Percentiles rank a stretch among this genome's conserved stretches.
phyloP scores from a whole-genome alignment of 1,140 invertebrate species.

The Meloidogyne chitwoodi region DNA sequence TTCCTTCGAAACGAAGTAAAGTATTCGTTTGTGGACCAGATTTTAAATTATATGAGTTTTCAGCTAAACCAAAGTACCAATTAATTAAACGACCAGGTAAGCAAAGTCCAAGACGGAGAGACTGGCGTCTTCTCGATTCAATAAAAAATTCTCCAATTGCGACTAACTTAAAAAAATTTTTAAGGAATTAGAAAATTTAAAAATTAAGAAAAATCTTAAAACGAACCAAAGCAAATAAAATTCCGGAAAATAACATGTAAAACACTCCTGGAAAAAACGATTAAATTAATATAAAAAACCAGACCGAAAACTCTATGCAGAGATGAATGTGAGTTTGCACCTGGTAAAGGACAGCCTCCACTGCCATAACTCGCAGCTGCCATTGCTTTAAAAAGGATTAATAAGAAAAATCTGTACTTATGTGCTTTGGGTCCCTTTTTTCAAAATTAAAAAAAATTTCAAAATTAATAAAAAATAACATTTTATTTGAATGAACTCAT shows the following conservation, averaged over 20 bases:
- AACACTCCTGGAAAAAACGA: conserved; percentile 35
- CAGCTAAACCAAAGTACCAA: background rate
- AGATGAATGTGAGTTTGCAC: conserved; percentile 24
- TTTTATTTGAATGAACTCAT: too few relatives aligned
- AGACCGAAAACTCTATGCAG: conserved; percentile 33
- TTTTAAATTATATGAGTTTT: background rate
- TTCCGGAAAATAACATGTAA: conserved; percentile 50
- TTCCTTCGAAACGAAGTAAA: background rate
- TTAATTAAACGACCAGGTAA: conserved; percentile 20
- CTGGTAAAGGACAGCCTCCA: background rate
- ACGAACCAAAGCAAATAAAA: conserved; percentile 46
- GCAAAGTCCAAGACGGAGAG: conserved; percentile 19
- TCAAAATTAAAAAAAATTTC: too few relatives aligned
- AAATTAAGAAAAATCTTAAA: background rate
- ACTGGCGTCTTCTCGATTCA: conserved; percentile 23
- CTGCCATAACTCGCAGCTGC: background rate
- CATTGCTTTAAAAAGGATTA: background rate
- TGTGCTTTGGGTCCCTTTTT: too few relatives aligned
- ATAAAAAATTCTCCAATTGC: conserved; percentile 42
- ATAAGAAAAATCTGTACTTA: too few relatives aligned
- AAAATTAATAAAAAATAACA: too few relatives aligned
- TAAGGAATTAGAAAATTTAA: conserved; percentile 13
- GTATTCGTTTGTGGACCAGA: background rate
- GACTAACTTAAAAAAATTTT: conserved; percentile 21
- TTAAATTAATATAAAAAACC: background rate